Percentiles rank a stretch among this genome's conserved stretches.
phyloP scores from a whole-genome alignment of 1,140 invertebrate genomes.

The Macrocentrus cingulum region DNA sequence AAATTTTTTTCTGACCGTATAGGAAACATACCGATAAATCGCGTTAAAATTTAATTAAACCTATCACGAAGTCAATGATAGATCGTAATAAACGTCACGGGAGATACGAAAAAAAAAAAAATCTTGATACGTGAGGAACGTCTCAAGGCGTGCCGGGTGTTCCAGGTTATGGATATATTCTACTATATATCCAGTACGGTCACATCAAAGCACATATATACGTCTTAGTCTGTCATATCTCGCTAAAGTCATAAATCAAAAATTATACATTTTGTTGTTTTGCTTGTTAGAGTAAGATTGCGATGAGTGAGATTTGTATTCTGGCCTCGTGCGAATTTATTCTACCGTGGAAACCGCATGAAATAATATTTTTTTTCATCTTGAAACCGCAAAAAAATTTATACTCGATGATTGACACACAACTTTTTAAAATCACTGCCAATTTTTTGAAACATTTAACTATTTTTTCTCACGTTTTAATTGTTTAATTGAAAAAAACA shows the following conservation, averaged over 20 bases:
- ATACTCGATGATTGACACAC: too few species aligned
- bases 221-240: slow-evolving; percentile 34
- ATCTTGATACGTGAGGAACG: slow-evolving; percentile 5
- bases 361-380: too few species aligned
- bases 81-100: slow-evolving; percentile 4
- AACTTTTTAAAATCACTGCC: too few species aligned
- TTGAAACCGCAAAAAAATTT: too few species aligned
- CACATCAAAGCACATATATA: slow-evolving; percentile 34
- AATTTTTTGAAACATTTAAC: too few species aligned
- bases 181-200: slow-evolving; percentile 3
- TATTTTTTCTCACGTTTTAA: too few species aligned
- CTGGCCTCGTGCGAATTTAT: slow-evolving; percentile 5
- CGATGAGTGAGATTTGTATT: slow-evolving; percentile 8
- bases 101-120: slow-evolving; percentile 2
- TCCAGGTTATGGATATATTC: slow-evolving; percentile 1
- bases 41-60: background rate
- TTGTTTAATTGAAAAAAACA: too few species aligned
- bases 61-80: background rate
- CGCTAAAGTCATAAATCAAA: slow-evolving; percentile 39
- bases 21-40: background rate
- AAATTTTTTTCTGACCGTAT: too few species aligned
- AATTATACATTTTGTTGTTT: slow-evolving; percentile 40
- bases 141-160: slow-evolving; percentile 9
- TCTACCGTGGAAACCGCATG: background rate
- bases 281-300: slow-evolving; percentile 38